These are phyloP conservation scores for Thomomys bottae DNA, from an alignment of 2,113 vertebrate species.

Conservation along the genomic window DNA sequence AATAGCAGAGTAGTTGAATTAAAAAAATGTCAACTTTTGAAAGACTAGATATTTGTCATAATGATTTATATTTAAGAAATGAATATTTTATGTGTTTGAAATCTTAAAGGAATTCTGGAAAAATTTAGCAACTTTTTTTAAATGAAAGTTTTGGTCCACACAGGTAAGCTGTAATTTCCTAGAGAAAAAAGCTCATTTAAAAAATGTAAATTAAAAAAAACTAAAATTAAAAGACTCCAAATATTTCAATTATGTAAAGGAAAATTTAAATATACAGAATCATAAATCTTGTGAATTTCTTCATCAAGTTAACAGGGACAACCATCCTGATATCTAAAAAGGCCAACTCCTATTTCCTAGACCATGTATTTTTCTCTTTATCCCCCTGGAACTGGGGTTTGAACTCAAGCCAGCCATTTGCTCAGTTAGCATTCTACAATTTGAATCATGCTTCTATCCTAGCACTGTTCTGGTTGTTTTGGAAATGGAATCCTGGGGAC, in stretches of 20 bases:
- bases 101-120: conserved; percentile 41
- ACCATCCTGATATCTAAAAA: not conserved
- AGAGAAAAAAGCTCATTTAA: no score
- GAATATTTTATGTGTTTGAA: conserved; percentile 18
- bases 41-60: conserved; percentile 20
- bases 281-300: not conserved
- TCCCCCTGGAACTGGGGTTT: no score
- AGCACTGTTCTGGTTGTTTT: no score
- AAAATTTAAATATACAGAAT: not conserved
- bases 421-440: no score
- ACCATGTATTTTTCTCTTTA: not conserved
- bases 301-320: not conserved
- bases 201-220: no score
- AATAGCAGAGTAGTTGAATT: not conserved
- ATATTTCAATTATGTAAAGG: not conserved
- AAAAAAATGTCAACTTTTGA: conserved; percentile 35
- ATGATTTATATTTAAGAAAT: conserved; percentile 13
- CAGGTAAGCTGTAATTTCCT: no score
- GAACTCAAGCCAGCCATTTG: no score
- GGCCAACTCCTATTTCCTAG: not conserved
- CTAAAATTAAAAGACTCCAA: not conserved
- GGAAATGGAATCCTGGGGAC: no score
- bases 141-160: not conserved
- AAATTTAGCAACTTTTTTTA: not conserved
- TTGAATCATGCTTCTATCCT: no score